phyloP scores from a whole-genome alignment of 2,113 vertebrate genomes.

The Oreamnos americanus region DNA sequence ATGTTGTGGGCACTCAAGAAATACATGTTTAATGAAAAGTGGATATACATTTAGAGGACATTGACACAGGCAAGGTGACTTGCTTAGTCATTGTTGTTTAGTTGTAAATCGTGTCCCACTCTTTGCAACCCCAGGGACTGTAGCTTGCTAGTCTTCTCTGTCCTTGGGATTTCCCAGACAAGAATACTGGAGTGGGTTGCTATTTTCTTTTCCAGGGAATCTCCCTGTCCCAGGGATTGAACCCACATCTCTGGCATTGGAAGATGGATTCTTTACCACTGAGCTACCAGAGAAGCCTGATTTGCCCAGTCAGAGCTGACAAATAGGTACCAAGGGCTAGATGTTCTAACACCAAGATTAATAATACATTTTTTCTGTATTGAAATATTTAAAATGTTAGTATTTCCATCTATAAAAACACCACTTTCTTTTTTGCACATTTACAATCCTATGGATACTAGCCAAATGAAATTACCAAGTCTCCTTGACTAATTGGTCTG shows the following conservation, averaged over 20 bases:
- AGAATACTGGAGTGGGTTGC: not conserved
- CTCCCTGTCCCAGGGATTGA: not conserved
- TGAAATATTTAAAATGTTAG: constrained; percentile 3
- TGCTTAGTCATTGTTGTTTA: not conserved
- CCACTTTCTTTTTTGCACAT: not conserved
- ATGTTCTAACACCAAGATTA: not conserved
- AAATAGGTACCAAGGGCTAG: not conserved
- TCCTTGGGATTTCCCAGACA: not conserved
- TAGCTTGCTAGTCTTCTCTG: not conserved
- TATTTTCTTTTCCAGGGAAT: not conserved
- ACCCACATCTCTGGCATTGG: not conserved
- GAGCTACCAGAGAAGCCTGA: not conserved
- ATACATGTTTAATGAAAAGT: not conserved
- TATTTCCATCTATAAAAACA: not conserved
- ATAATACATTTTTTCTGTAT: not conserved
- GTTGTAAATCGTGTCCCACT: not conserved
- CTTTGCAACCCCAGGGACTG: not conserved
- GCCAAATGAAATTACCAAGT: not conserved
- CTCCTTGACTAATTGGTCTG: constrained; percentile 19
- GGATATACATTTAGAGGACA: not conserved
- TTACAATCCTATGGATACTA: not conserved
- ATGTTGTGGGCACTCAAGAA: not conserved
- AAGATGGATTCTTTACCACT: not conserved
- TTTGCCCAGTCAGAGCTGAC: not conserved
- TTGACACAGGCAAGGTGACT: not conserved